These are phyloP conservation scores for Jacana jacana DNA, from an alignment of 2,113 vertebrate genomes.

Conservation along the genomic window DNA sequence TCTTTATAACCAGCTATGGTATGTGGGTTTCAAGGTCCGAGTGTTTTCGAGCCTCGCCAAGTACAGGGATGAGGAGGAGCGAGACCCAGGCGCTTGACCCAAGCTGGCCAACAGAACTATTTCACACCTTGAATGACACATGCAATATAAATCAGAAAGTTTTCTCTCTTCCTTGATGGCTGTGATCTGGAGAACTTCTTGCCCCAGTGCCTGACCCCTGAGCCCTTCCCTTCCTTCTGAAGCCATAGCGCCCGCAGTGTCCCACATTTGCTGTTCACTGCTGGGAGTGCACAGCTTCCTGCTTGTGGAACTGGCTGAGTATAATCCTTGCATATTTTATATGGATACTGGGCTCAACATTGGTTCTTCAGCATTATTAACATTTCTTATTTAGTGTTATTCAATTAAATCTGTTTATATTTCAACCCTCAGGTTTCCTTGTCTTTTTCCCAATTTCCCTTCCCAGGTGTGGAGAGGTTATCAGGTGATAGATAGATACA, in stretches of 20 bases:
- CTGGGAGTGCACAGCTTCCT: neutral
- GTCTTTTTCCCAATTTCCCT: neutral
- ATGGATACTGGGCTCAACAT: neutral
- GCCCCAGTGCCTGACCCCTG: neutral
- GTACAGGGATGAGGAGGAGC: neutral
- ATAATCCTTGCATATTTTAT: neutral
- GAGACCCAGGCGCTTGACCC: neutral
- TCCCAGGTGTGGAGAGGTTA: neutral
- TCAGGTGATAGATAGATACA: too few species aligned
- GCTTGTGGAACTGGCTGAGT: neutral
- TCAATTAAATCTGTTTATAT: neutral
- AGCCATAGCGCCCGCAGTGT: neutral
- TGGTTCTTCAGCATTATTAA: neutral
- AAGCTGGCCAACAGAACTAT: neutral
- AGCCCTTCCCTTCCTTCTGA: neutral
- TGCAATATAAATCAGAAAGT: neutral
- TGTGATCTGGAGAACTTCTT: neutral
- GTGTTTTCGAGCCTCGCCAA: neutral
- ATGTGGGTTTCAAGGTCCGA: neutral
- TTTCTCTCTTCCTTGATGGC: neutral
- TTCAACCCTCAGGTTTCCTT: neutral
- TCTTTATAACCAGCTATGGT: neutral
- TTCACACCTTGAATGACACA: neutral
- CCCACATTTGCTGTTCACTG: neutral
- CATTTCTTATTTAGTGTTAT: neutral